Conservation (phyloP, 2,113 vertebrate genomes). For the Grallaria varia region DNA sequence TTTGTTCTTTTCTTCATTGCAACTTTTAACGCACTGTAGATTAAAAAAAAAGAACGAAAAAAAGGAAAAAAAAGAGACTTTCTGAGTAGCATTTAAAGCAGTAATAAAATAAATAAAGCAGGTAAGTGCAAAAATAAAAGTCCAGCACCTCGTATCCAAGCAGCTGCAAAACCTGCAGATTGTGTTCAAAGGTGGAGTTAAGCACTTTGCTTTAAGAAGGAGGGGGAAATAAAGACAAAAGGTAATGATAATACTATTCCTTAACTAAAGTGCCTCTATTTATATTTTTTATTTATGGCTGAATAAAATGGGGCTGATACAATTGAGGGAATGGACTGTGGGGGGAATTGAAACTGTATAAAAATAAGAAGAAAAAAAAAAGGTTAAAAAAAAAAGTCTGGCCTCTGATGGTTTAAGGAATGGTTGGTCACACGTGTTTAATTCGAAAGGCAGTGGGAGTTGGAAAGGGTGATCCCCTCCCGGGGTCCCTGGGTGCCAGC, state of each 20-base stretch:
- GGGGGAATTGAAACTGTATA: slow-evolving; percentile 7
- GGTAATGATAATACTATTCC: slow-evolving; percentile 69
- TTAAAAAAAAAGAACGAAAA: neutral
- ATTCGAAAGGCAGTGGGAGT: neutral
- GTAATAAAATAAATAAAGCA: slow-evolving; percentile 56
- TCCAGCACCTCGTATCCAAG: slow-evolving; percentile 11
- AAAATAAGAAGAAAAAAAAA: neutral
- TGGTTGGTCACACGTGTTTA: slow-evolving; percentile 24
- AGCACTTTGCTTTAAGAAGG: slow-evolving; percentile 59
- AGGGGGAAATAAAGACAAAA: slow-evolving; percentile 47
- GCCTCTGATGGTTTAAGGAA: slow-evolving; percentile 64
- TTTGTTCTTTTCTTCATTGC: slow-evolving; percentile 59
- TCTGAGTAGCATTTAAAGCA: slow-evolving; percentile 54
- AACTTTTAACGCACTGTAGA: slow-evolving; percentile 53
- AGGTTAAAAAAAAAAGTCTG: slow-evolving; percentile 5
- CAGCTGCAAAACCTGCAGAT: slow-evolving; percentile 37
- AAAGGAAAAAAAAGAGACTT: neutral
- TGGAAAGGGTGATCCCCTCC: neutral
- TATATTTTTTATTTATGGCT: slow-evolving; percentile 76
- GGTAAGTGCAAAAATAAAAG: slow-evolving; percentile 7
- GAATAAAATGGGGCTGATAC: slow-evolving; percentile 63
- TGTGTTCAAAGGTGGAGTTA: slow-evolving; percentile 3
- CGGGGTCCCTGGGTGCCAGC: neutral
- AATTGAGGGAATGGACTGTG: slow-evolving; percentile 52
- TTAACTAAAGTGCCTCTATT: slow-evolving; percentile 83